phyloP scores from a whole-genome alignment of 2,888 invertebrate genomes.

The Neoascia interrupta region DNA sequence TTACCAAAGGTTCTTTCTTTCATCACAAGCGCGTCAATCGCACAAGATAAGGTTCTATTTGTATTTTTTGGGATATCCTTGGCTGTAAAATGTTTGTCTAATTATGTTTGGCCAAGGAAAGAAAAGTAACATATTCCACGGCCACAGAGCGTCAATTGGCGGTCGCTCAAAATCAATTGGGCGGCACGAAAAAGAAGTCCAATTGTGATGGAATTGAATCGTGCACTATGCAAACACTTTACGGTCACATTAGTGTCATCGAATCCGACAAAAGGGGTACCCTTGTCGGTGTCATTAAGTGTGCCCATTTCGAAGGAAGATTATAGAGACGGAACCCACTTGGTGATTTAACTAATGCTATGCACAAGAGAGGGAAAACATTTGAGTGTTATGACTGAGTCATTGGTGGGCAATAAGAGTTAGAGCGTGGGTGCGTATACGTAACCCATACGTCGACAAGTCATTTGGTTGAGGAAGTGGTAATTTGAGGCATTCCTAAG shows the following conservation, averaged over 20 bases:
- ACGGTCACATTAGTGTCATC: constrained; percentile 58
- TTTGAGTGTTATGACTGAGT: constrained; percentile 12
- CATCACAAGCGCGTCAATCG: constrained; percentile 4
- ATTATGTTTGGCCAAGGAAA: constrained; percentile 42
- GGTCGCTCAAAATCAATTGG: constrained; percentile 39
- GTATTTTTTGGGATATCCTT: constrained; percentile 23
- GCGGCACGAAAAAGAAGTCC: constrained; percentile 53
- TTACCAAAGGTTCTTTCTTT: constrained; percentile 36
- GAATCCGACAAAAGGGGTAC: constrained; percentile 18
- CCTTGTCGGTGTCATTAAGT: constrained; percentile 49
- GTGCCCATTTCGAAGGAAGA: constrained; percentile 32
- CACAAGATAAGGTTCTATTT: constrained; percentile 40
- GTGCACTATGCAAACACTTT: constrained; percentile 59
- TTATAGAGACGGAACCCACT: not conserved
- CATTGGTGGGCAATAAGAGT: constrained; percentile 24
- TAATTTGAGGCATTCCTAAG: constrained; percentile 37
- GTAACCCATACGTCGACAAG: constrained; percentile 16
- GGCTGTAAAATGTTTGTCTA: constrained; percentile 14
- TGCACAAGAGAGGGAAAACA: not conserved
- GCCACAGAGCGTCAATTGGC: constrained; percentile 12
- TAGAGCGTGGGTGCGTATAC: constrained; percentile 1
- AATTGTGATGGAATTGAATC: constrained; percentile 44
- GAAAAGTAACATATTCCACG: constrained; percentile 47
- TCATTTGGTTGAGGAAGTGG: constrained; percentile 41
- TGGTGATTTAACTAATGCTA: not conserved